These are phyloP conservation scores for Ceriagrion tenellum DNA, from an alignment of 2,888 invertebrate genomes.

Conservation along the genomic window DNA sequence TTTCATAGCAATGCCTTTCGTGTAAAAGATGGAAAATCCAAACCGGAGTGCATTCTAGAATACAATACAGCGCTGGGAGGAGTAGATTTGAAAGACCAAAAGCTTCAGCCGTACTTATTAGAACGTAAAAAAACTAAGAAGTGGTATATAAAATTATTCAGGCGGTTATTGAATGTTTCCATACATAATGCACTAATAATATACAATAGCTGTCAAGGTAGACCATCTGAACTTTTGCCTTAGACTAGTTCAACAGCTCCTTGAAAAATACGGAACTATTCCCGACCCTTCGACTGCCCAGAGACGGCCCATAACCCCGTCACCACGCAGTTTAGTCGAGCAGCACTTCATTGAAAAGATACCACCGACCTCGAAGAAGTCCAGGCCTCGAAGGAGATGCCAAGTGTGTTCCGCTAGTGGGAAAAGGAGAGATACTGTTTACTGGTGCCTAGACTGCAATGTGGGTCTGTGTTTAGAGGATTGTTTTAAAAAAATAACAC, in stretches of 20 bases:
- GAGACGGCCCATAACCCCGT: background rate
- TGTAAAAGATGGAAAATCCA: too few relatives aligned
- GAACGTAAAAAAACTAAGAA: background rate
- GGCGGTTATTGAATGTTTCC: background rate
- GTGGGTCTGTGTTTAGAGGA: background rate
- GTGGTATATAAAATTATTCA: slow-evolving; percentile 20
- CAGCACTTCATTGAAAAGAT: background rate
- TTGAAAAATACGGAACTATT: background rate
- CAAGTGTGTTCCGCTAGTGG: background rate
- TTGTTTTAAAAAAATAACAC: background rate
- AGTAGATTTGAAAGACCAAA: background rate
- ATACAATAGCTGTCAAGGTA: slow-evolving; percentile 15
- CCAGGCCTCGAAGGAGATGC: too few relatives aligned
- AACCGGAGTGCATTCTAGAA: background rate
- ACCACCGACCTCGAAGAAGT: background rate
- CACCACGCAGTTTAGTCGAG: background rate
- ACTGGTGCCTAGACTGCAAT: slow-evolving; percentile 34
- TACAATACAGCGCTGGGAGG: slow-evolving; percentile 14
- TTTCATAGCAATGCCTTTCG: too few relatives aligned
- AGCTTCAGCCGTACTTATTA: background rate
- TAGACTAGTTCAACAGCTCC: background rate
- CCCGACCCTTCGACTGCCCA: too few relatives aligned
- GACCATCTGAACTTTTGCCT: background rate
- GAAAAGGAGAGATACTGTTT: background rate
- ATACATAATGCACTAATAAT: background rate